phyloP scores from a whole-genome alignment of 2,888 invertebrate genomes.

The Metallyticus violacea region DNA sequence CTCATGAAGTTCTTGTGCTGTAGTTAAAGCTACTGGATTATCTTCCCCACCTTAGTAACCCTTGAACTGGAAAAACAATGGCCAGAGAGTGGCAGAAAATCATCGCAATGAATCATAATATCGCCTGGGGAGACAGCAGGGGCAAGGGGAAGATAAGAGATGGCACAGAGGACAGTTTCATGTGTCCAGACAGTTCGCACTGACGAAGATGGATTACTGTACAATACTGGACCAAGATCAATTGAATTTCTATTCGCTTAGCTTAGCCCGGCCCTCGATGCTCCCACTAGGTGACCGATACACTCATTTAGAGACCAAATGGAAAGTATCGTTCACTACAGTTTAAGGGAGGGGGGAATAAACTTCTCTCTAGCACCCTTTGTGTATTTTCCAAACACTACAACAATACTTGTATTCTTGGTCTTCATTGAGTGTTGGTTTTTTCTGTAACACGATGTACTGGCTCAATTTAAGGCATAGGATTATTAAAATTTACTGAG shows the following conservation, averaged over 20 bases:
- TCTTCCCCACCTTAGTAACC: neutral
- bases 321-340: neutral
- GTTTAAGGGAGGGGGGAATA: neutral
- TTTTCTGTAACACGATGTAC: no score
- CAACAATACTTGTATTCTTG: no score
- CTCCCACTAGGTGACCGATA: neutral
- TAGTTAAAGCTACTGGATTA: neutral
- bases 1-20: neutral
- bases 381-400: neutral
- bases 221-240: conserved; percentile 54
- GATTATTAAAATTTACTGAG: no score
- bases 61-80: neutral
- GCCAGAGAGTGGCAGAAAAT: neutral
- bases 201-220: conserved; percentile 55
- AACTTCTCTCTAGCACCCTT: neutral
- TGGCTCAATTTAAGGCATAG: no score
- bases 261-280: neutral
- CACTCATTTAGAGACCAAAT: neutral
- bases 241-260: conserved; percentile 56
- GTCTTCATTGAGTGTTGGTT: no score
- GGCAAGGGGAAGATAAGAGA: neutral
- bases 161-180: neutral
- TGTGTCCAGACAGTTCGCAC: conserved; percentile 28
- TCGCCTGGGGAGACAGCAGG: neutral
- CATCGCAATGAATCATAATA: neutral